Percentiles rank a stretch among this genome's conserved stretches.
These are phyloP conservation scores for Habrosyne pyritoides DNA, from an alignment of 2,888 invertebrate species.

Conservation along the genomic window DNA sequence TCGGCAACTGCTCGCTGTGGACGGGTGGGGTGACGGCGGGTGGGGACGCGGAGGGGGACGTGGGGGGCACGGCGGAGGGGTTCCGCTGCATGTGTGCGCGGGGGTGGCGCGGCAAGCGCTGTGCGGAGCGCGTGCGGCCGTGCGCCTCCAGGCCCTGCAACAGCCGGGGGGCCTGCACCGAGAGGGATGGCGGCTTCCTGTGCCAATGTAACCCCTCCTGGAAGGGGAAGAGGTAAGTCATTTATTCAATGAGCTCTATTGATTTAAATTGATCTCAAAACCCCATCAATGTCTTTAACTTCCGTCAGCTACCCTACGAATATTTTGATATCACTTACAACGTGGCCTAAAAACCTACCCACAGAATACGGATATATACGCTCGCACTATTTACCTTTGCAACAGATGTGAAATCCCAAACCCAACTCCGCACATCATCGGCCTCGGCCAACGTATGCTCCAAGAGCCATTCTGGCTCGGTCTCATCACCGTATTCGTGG, in stretches of 20 bases:
- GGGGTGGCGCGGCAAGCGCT: conserved; percentile 87
- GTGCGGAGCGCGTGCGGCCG: conserved; percentile 87
- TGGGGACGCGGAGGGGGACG: conserved; percentile 41
- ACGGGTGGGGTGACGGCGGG: conserved; percentile 32
- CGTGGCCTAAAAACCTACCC: too few species aligned
- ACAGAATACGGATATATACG: too few species aligned
- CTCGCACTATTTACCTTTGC: conserved; percentile 55
- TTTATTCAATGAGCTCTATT: too few species aligned
- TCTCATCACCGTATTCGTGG: conserved; percentile 91
- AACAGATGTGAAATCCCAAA: conserved; percentile 88
- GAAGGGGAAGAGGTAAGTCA: conserved; percentile 83
- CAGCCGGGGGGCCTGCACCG: conserved; percentile 88
- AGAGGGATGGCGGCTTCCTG: conserved; percentile 85
- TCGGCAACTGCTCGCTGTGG: conserved; percentile 85
- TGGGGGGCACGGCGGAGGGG: conserved; percentile 51
- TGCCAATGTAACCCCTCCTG: conserved; percentile 91
- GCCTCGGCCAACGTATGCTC: conserved; percentile 90
- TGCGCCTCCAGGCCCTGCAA: conserved; percentile 90
- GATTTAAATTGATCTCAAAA: too few species aligned
- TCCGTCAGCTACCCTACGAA: too few species aligned
- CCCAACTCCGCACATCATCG: conserved; percentile 71
- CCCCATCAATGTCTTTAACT: too few species aligned
- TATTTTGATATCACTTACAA: too few species aligned
- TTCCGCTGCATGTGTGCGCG: conserved; percentile 86
- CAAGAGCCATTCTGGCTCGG: conserved; percentile 96